Conservation (phyloP, 1,140 invertebrate genomes). For the Nautilus pompilius region DNA sequence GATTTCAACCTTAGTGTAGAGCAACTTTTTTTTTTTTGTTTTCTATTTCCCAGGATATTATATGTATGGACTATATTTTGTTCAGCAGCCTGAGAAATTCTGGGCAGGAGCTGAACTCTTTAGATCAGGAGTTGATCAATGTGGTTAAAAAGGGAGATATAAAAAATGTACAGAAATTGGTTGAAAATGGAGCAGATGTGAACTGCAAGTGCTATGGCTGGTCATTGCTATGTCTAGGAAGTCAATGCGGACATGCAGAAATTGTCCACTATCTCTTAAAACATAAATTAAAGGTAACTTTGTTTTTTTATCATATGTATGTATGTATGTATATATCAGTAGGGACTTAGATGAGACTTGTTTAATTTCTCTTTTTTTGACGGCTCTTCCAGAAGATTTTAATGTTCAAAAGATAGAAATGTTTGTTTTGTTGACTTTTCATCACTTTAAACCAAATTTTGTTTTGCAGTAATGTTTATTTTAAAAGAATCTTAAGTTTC, state of each 20-base stretch:
- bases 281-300: neutral
- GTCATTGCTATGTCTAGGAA: constrained; percentile 19
- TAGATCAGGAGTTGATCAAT: constrained; percentile 12
- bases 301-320: neutral
- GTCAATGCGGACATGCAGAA: constrained; percentile 14
- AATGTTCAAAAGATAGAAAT: too few species aligned
- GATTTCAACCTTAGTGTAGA: constrained; percentile 7
- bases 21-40: neutral
- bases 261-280: constrained; percentile 14
- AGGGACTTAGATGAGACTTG: too few species aligned
- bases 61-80: constrained; percentile 1
- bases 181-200: constrained; percentile 9
- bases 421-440: too few species aligned
- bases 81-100: constrained; percentile 17
- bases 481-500: too few species aligned
- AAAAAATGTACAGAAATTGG: constrained; percentile 5
- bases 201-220: constrained; percentile 12
- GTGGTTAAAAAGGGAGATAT: constrained; percentile 11
- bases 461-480: too few species aligned
- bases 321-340: neutral
- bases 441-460: too few species aligned
- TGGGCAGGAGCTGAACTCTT: constrained; percentile 4
- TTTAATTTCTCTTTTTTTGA: too few species aligned
- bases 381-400: too few species aligned
- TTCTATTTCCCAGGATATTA: neutral